Evolutionary conservation across 1,140 invertebrate species (phyloP), one percentile per base, ranked within the genome.

Genomic region (Drosophila ogumai): DNA sequence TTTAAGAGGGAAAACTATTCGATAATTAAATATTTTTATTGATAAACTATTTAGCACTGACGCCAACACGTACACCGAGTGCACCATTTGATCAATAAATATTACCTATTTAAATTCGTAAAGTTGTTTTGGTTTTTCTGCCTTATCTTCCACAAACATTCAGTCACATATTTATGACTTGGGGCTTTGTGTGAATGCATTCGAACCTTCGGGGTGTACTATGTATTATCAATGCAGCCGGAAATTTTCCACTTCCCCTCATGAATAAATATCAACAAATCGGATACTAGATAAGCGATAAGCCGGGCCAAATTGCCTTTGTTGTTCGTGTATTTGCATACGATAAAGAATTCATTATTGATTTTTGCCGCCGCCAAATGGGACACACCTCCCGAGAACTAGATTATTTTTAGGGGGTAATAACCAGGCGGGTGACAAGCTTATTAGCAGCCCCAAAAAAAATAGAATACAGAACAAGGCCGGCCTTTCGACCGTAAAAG

Each of bases 311-410:
- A 76, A 69, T 73, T 63, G 64, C 49, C 47, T 81, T 77, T 71
- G 65, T 77, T 71, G 58, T 74, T 46, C 44, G 43, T 44, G 41
- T 88, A 88, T 88, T 88, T 88, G 85, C 85, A 88, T 88, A 66
- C 72, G 85, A 88, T 88, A 88, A 85, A 54, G 46, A 73, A 47
- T 55, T 59, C 36, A 52, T 65, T 88, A 88, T 88, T 88, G 85
- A 88, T 88, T 90, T 55, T 55, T 0, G 47, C 25, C 47, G 58
- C 58, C 72, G 52, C 52, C 40, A 75, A 75, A 43, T 55, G 28
- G 34, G 72, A 67, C 74, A 76, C 74, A 76, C 74, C 74, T 67
- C 63, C 47, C 25, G 34, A 31, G 59, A 72, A 72, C 58, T 13
- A 59, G 69, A 50, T 49, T 49, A 57, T 54, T 66, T 52, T 69